These are phyloP conservation scores for Scolopax bukidnonensis DNA, from an alignment of 2,797 vertebrate genomes.

Conservation along the genomic window DNA sequence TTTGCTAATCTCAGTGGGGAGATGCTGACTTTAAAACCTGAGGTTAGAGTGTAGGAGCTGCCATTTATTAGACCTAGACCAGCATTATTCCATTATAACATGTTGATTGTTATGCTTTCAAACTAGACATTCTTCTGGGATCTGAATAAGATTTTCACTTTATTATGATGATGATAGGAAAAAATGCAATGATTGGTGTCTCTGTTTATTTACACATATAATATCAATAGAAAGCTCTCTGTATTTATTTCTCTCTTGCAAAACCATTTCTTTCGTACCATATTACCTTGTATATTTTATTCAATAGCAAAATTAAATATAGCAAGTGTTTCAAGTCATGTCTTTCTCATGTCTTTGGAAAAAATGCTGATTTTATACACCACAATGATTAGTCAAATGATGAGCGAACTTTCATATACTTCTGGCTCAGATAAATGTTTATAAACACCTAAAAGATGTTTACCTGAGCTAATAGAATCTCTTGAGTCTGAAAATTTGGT, in stretches of 20 bases:
- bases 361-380: conserved; percentile 32
- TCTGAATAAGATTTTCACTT: not conserved
- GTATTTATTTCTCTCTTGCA: not conserved
- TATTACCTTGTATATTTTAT: not conserved
- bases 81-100: not conserved
- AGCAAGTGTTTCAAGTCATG: not conserved
- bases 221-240: not conserved
- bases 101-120: not conserved
- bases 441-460: conserved; percentile 15
- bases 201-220: not conserved
- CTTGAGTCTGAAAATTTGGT: not conserved
- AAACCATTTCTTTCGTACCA: not conserved
- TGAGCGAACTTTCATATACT: conserved; percentile 4
- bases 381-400: conserved; percentile 30
- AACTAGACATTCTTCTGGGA: not conserved
- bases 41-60: not conserved
- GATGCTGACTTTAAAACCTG: not conserved
- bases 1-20: not conserved
- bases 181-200: not conserved
- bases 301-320: conserved; percentile 30
- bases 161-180: not conserved
- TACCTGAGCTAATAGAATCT: not conserved
- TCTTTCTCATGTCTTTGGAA: conserved; percentile 49
- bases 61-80: not conserved
- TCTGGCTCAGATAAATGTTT: conserved; percentile 48